Conservation (phyloP, 2,113 vertebrate species). For the Perognathus longimembris region DNA sequence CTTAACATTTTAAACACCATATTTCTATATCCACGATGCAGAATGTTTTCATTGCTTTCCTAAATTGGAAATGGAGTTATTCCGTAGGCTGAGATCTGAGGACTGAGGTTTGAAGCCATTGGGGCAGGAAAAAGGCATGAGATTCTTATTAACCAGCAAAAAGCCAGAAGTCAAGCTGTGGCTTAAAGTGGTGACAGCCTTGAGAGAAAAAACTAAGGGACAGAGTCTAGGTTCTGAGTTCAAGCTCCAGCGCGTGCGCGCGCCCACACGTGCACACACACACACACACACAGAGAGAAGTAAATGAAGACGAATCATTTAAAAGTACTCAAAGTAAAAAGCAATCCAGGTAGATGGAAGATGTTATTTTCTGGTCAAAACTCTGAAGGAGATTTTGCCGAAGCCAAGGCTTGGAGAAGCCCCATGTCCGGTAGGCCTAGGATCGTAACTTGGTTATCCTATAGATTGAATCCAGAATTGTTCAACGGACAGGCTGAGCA, state of each 20-base stretch:
- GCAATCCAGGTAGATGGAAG: neutral
- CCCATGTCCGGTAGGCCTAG: neutral
- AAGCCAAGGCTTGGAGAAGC: neutral
- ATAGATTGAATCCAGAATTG: neutral
- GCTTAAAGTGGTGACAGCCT: too few relatives aligned
- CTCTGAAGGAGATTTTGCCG: neutral
- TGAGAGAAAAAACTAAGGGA: too few relatives aligned
- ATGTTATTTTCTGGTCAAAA: neutral
- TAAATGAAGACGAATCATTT: neutral
- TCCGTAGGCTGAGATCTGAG: too few relatives aligned
- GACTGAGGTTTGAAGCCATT: too few relatives aligned
- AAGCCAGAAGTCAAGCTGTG: too few relatives aligned
- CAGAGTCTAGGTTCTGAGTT: too few relatives aligned
- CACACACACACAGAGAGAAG: neutral
- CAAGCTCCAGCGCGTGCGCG: too few relatives aligned
- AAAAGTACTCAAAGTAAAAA: neutral
- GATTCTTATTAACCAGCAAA: too few relatives aligned
- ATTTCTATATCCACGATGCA: constrained; percentile 35
- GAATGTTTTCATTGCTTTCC: constrained; percentile 7
- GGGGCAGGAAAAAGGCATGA: too few relatives aligned
- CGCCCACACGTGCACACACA: too few relatives aligned
- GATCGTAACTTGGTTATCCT: neutral
- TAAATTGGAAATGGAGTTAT: neutral
- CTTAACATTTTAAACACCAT: neutral
- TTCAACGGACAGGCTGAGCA: neutral